Conservation (phyloP, 1,140 invertebrate genomes). For the Daktulosphaira vitifoliae region DNA sequence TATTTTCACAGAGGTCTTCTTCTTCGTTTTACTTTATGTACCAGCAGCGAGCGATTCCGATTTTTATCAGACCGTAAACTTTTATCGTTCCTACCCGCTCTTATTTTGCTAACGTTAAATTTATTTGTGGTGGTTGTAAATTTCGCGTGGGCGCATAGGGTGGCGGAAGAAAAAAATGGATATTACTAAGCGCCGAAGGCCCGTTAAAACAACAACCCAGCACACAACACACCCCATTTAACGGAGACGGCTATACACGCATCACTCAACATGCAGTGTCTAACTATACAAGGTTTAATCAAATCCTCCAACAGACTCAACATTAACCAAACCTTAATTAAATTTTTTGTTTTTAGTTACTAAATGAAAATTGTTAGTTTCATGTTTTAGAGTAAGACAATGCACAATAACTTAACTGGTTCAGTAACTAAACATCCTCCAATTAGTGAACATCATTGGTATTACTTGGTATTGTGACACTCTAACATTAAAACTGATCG, state of each 20-base stretch:
- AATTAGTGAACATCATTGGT: no score
- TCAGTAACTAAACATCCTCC: no score
- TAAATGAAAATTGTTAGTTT: no score
- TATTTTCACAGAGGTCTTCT: constrained; percentile 29
- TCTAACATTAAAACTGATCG: no score
- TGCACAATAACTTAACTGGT: no score
- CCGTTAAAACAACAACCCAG: constrained; percentile 18
- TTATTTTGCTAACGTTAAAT: constrained; percentile 13
- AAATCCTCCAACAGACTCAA: no score
- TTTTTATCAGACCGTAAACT: constrained; percentile 34
- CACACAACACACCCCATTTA: constrained; percentile 23
- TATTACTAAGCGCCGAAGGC: constrained; percentile 1
- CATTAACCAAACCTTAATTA: no score
- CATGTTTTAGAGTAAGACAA: no score
- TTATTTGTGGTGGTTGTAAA: constrained; percentile 15
- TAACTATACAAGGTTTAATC: no score
- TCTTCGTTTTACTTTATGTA: constrained; percentile 32
- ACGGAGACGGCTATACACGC: not conserved
- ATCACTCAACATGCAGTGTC: no score
- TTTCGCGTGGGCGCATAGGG: not conserved
- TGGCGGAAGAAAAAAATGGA: constrained; percentile 14
- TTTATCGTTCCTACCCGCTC: constrained; percentile 9
- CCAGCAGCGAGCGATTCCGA: constrained; percentile 17
- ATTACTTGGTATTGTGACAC: no score
- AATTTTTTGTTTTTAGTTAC: no score